phyloP scores from a whole-genome alignment of 1,140 invertebrate genomes.

The Elymnias hypermnestra region DNA sequence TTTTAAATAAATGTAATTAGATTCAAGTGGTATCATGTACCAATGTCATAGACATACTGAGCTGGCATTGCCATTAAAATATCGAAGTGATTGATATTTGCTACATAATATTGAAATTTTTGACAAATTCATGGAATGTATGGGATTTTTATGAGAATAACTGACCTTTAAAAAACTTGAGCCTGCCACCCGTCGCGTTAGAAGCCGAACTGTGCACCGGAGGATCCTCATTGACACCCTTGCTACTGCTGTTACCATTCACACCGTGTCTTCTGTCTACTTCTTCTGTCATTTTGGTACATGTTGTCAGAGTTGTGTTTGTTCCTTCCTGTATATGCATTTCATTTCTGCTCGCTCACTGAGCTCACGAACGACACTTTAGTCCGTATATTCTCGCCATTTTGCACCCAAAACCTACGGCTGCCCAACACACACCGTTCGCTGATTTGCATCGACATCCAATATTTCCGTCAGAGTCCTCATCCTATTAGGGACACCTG shows the following conservation, averaged over 20 bases:
- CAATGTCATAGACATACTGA: no score
- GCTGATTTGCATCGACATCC: conserved; percentile 51
- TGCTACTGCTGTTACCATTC: conserved; percentile 78
- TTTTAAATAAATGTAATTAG: no score
- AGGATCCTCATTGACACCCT: conserved; percentile 56
- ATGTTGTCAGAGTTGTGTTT: conserved; percentile 78
- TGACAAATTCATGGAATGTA: not conserved
- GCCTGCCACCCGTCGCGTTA: conserved; percentile 72
- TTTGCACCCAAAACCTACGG: conserved; percentile 43
- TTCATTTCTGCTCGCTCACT: conserved; percentile 72
- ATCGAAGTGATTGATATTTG: no score
- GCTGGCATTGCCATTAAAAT: no score
- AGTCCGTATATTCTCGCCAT: conserved; percentile 63
- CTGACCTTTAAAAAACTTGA: conserved; percentile 80
- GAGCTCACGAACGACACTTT: conserved; percentile 54
- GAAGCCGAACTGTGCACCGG: conserved; percentile 50
- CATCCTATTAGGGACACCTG: conserved; percentile 72
- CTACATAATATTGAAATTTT: no score
- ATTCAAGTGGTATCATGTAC: no score
- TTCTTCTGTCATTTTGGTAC: conserved; percentile 81
- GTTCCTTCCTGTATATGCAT: conserved; percentile 76
- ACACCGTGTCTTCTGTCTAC: conserved; percentile 79
- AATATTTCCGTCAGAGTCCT: conserved; percentile 62
- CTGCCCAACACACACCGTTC: conserved; percentile 43
- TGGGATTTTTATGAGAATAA: conserved; percentile 14